Base-by-base conservation (phyloP, 2,113 vertebrate species). In the Pithys albifrons region DNA sequence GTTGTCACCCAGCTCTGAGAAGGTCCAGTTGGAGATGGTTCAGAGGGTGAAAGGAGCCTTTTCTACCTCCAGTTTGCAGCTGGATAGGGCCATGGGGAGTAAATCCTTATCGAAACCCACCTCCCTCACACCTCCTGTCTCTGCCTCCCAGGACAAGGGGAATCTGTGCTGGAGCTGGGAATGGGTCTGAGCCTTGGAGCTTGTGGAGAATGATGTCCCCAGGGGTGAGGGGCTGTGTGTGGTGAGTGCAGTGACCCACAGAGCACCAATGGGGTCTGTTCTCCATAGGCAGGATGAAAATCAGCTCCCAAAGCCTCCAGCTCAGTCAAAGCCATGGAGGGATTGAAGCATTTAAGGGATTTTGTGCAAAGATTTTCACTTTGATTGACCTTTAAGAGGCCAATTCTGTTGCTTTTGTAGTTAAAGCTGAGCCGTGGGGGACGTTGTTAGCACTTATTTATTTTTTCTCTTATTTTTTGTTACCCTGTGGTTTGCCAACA, bases 281-380 rank as follows among this genome's bases (percentile, higher is more conserved):
- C 29, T 37, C 3, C 0, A 33, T 57, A 46, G 45, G 39, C 31
- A 33, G 13, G 72, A 39, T 51, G 39, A 65, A 91, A 35, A 33
- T 45, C 4, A 1, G 17, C 48, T 77, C 55, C 88, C 35, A 37
- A 62, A 73, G 49, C 46, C 18, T 1, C 51, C 2, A 2, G 14
- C 69, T 41, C 1, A 64, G 76, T 90, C 64, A 78, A 77, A 85
- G 57, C 10, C 0, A 85, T 59, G 64, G 59, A 75, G 24, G 82
- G 88, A 95, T 89, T 86, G 57, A 23, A 81, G 61, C 20, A 1
- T 89, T 95, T 89, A 85, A 95, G 85, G 88, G 85, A 95, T 92
- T 96, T 95, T 82, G 58, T 82, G 62, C 62, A 37, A 77, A 94
- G 89, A 65, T 91, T 92, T 95, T 74, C 31, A 23, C 86, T 93